Conservation (phyloP, 1,140 invertebrate species). For the Ips typographus region DNA sequence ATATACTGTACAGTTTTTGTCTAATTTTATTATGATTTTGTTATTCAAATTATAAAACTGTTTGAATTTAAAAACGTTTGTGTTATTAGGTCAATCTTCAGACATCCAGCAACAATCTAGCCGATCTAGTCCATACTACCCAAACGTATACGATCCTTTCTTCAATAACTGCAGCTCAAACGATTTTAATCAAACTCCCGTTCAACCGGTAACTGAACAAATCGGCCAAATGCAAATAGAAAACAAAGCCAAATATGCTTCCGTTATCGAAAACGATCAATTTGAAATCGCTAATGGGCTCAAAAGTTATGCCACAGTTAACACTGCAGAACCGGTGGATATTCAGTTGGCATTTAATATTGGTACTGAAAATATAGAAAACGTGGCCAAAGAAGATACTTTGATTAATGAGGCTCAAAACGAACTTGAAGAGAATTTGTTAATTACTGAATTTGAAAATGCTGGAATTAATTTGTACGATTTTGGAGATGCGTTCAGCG, state of each 20-base stretch:
- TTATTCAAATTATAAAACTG: too few species aligned
- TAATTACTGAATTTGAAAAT: constrained; percentile 51
- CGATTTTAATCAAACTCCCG: background rate
- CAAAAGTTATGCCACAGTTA: constrained; percentile 51
- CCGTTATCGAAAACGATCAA: constrained; percentile 45
- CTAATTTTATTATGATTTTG: too few species aligned
- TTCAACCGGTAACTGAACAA: constrained; percentile 25
- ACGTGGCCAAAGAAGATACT: constrained; percentile 46
- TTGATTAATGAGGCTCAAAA: constrained; percentile 46
- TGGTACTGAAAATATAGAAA: constrained; percentile 48
- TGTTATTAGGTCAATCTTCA: background rate
- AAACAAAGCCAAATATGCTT: constrained; percentile 41
- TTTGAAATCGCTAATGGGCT: constrained; percentile 48
- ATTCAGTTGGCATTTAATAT: constrained; percentile 49
- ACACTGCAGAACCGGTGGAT: constrained; percentile 47
- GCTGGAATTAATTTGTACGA: constrained; percentile 45
- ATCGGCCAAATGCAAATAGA: constrained; percentile 31
- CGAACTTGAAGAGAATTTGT: constrained; percentile 47
- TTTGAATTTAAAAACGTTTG: background rate
- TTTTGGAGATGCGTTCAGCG: constrained; percentile 27
- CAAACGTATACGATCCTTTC: constrained; percentile 17
- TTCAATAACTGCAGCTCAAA: constrained; percentile 22
- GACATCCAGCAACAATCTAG: background rate
- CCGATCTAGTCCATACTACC: background rate
- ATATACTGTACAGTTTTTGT: too few species aligned